Evolutionary conservation across 2,113 vertebrate species (phyloP).

Genomic region (Mustelus asterias): DNA sequence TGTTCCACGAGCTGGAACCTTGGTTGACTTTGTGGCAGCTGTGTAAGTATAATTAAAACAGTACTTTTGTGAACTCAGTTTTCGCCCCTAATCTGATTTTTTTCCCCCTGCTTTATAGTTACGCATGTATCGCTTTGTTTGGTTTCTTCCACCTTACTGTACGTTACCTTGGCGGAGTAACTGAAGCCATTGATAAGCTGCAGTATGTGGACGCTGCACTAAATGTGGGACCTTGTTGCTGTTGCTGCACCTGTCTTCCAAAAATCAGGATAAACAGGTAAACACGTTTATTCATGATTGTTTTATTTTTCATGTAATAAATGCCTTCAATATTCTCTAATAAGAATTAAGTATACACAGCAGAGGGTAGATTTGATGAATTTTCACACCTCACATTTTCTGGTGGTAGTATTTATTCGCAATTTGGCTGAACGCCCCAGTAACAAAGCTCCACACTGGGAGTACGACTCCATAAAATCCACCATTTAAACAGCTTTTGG

Average conservation of each 20-base stretch:
- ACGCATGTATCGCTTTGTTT: conserved; percentile 21
- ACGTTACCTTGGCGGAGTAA: conserved; percentile 33
- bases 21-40: conserved; percentile 23
- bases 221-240: conserved; percentile 33
- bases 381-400: neutral
- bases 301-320: neutral
- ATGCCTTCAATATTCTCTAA: neutral
- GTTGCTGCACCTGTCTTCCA: conserved; percentile 31
- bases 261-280: conserved; percentile 35
- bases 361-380: neutral
- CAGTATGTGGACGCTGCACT: neutral
- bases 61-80: neutral
- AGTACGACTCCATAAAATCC: neutral
- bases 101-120: neutral
- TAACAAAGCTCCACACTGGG: neutral
- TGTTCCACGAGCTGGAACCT: conserved; percentile 31
- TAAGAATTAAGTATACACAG: neutral
- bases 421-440: neutral
- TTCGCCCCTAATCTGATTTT: neutral
- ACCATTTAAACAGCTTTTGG: neutral
- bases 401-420: neutral
- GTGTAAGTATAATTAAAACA: conserved; percentile 29
- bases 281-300: neutral
- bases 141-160: conserved; percentile 34
- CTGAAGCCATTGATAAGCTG: conserved; percentile 33